Conservation (phyloP, 1,140 invertebrate species). For the Apis cerana region DNA sequence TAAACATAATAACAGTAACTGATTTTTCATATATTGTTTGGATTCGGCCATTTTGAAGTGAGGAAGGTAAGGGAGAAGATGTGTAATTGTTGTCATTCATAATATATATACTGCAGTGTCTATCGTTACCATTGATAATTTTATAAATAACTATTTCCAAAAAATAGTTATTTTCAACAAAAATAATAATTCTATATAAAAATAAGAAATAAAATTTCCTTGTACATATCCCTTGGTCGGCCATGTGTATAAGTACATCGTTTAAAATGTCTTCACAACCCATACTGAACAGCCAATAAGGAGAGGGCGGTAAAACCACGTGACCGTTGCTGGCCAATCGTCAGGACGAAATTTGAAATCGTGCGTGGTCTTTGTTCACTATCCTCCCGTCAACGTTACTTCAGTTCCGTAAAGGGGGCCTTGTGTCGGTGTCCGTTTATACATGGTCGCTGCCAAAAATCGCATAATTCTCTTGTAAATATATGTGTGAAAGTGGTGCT, state of each 20-base stretch:
- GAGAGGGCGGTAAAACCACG: slow-evolving; percentile 62
- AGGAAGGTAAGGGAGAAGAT: slow-evolving; percentile 65
- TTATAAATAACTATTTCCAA: not conserved
- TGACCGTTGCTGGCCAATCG: slow-evolving; percentile 73
- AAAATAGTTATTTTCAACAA: not conserved
- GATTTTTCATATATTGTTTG: slow-evolving; percentile 48
- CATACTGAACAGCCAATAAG: slow-evolving; percentile 55
- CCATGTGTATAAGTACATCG: slow-evolving; percentile 62
- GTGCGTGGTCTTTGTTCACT: slow-evolving; percentile 81
- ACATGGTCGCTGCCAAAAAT: slow-evolving; percentile 72
- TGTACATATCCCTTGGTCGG: slow-evolving; percentile 53
- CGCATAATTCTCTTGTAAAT: slow-evolving; percentile 68
- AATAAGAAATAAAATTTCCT: not conserved
- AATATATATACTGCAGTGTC: not conserved
- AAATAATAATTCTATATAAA: not conserved
- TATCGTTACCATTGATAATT: not conserved
- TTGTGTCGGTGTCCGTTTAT: slow-evolving; percentile 79
- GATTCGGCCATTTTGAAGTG: slow-evolving; percentile 73
- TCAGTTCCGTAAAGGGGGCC: slow-evolving; percentile 80
- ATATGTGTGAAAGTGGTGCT: slow-evolving; percentile 74
- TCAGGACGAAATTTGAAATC: slow-evolving; percentile 77
- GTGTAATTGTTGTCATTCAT: slow-evolving; percentile 17
- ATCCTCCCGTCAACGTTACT: slow-evolving; percentile 76
- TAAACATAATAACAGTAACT: not conserved
- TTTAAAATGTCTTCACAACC: slow-evolving; percentile 67